Evolutionary conservation across 2,113 vertebrate species (phyloP), one percentile per base, ranked within the genome.

Genomic region (Salvelinus alpinus): DNA sequence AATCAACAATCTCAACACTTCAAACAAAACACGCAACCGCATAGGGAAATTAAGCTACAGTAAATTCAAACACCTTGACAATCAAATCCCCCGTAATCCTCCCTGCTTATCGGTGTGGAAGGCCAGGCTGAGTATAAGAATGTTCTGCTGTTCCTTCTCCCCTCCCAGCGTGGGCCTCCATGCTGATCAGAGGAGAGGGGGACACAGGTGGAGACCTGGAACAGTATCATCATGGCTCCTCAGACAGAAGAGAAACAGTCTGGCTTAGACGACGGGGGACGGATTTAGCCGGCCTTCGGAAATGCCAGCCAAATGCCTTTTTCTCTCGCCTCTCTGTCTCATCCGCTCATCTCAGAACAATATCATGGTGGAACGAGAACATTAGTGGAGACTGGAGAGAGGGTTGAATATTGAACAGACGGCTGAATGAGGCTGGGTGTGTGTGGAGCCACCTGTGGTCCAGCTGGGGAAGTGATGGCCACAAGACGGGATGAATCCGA

Each of bases 121-220:
- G 83, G 80, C 83, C 70, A 71, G 75, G 72, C 47, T 20, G 83
- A 85, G 85, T 80, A 88, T 78, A 80, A 80, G 83, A 71, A 80
- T 25, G 1, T 75, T 88, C 85, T 85, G 86, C 88, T 90, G 90
- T 70, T 89, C 72, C 80, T 93, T 85, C 91, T 92, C 91, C 89
- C 77, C 67, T 89, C 85, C 59, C 89, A 82, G 84, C 86, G 84
- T 79, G 89, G 51, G 24, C 70, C 64, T 79, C 81, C 38, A 34
- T 80, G 80, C 88, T 83, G 85, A 85, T 91, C 82, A 86, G 85
- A 89, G 75, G 84, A 76, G 70, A 80, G 84, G 76, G 88, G 84
- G 84, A 90, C 88, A 77, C 91, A 92, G 91, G 92, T 92, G 90
- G 90, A 87, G 90, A 87, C 84, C 90, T 90, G 89, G 90, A 92